Base-by-base conservation (phyloP, 2,113 vertebrate species). In the Nibea coibor region DNA sequence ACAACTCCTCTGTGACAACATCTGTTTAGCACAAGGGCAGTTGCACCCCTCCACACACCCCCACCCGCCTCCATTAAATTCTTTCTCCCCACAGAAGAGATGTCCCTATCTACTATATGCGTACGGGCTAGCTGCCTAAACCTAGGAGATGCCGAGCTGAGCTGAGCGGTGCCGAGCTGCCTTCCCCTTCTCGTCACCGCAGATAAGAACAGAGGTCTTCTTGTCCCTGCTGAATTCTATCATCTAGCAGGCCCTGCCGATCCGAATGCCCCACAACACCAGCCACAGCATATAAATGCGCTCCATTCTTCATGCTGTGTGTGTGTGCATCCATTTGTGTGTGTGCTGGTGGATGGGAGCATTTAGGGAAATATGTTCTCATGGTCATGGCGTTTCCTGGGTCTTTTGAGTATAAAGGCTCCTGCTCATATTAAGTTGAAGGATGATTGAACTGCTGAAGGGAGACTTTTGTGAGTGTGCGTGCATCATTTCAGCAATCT, bases 131-230 rank as follows among this genome's bases (percentile, higher is more conserved):
- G 72, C 74, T 68, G 83, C 83, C 81, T 74, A 66, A 87, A 73
- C 70, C 73, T 39, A 63, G 72, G 59, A 54, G 86, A 66, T 70
- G 80, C 62, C 66, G 78, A 87, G 81, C 58, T 2, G 77, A 70
- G 57, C 67, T 42, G 79, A 76, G 78, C 39, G 5, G 82, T 69
- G 59, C 61, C 4, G 66, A 76, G 87, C 71, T 57, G 76, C 85
- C 86, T 83, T 83, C 80, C 78, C 68, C 63, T 88, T 84, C 80
- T 83, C 77, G 28, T 75, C 66, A 63, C 65, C 17, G 39, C 87
- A 89, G 91, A 93, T 91, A 89, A 92, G 93, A 94, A 96, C 95
- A 96, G 93, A 93, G 94, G 91, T 90, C 92, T 92, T 93, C 93
- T 95, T 95, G 95, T 96, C 92, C 92, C 91, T 35, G 72, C 84